Evolutionary conservation across 2,888 invertebrate genomes (phyloP).

Genomic region (Parasteatoda lunata): DNA sequence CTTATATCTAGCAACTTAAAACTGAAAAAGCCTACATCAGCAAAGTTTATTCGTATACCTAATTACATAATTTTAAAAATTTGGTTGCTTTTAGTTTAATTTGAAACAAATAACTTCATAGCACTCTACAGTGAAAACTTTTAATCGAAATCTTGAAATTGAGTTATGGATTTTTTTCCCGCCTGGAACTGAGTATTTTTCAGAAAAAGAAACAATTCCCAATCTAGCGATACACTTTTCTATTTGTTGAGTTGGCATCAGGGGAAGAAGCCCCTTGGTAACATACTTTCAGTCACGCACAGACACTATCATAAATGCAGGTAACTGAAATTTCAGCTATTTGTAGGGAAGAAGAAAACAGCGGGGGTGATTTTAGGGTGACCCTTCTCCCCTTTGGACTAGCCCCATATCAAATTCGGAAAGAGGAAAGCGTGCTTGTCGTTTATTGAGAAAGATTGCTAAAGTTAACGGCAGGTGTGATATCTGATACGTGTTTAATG

Average conservation of each 20-base stretch:
- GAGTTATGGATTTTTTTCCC: neutral
- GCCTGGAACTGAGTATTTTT: neutral
- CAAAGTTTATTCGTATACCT: too few species aligned
- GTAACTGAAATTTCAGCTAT: neutral
- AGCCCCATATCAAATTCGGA: constrained; percentile 1
- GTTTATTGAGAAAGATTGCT: constrained; percentile 21
- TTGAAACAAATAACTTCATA: too few species aligned
- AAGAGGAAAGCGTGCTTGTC: constrained; percentile 16
- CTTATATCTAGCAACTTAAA: too few species aligned
- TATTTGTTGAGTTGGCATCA: neutral
- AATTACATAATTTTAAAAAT: too few species aligned
- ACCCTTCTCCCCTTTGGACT: neutral
- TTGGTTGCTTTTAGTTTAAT: too few species aligned
- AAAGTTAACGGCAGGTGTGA: constrained; percentile 27
- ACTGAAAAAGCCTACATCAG: too few species aligned
- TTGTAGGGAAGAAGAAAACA: neutral
- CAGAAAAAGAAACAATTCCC: too few species aligned
- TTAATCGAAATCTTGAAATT: neutral
- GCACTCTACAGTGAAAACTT: too few species aligned
- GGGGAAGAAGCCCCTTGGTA: constrained; percentile 8
- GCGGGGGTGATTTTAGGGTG: constrained; percentile 40
- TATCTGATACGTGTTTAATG: constrained; percentile 16
- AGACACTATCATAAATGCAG: constrained; percentile 9
- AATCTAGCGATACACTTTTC: neutral
- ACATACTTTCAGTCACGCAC: constrained; percentile 25